Percentiles rank a stretch among this genome's conserved stretches.
These are phyloP conservation scores for Leucozona laternaria DNA, from an alignment of 2,888 invertebrate species.

Conservation along the genomic window DNA sequence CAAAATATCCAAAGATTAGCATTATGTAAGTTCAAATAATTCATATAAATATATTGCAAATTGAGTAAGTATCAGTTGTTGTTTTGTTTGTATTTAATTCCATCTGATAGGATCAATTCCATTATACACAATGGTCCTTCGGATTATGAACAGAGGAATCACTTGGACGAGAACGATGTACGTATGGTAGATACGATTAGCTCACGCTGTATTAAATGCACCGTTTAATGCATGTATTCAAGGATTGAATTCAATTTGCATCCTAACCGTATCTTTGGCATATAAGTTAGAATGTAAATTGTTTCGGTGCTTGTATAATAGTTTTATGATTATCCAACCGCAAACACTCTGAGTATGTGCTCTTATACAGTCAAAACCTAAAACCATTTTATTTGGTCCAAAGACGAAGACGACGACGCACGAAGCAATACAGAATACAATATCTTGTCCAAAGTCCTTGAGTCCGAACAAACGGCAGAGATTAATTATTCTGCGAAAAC, in stretches of 20 bases:
- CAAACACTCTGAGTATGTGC: constrained; percentile 24
- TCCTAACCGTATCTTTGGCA: constrained; percentile 21
- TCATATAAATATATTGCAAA: background rate
- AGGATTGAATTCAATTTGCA: constrained; percentile 49
- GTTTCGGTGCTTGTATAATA: background rate
- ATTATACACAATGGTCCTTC: constrained; percentile 36
- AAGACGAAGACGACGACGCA: background rate
- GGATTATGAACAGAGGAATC: background rate
- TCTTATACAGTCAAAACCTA: constrained; percentile 4
- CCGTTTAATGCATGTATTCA: constrained; percentile 13
- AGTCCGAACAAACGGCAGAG: background rate
- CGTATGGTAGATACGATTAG: background rate
- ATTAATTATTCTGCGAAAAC: constrained; percentile 48
- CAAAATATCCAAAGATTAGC: constrained; percentile 35
- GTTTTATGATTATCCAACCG: constrained; percentile 43
- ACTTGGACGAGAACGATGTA: background rate
- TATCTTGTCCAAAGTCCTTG: background rate
- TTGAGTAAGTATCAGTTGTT: background rate
- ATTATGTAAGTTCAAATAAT: constrained; percentile 24
- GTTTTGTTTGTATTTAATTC: constrained; percentile 32
- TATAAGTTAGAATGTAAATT: constrained; percentile 18
- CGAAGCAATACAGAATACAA: background rate
- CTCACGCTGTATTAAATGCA: constrained; percentile 26
- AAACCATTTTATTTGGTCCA: background rate
- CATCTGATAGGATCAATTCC: constrained; percentile 41